Percentiles rank a stretch among this genome's conserved stretches.
These are phyloP conservation scores for Acyrthosiphon pisum DNA, from an alignment of 1,140 invertebrate species.

Conservation along the genomic window DNA sequence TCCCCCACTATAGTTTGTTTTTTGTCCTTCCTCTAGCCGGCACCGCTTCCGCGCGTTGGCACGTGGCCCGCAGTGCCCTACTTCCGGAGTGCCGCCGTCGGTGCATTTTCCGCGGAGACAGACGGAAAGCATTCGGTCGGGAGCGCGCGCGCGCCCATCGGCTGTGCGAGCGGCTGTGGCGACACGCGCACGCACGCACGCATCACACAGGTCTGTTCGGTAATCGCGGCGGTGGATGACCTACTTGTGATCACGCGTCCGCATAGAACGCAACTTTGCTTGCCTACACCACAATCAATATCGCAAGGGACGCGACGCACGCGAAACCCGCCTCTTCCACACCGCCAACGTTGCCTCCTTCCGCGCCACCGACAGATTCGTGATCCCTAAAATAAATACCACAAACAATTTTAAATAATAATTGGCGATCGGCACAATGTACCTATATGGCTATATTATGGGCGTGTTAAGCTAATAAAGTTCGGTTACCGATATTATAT, in stretches of 20 bases:
- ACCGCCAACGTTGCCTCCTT: background rate
- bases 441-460: background rate
- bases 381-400: background rate
- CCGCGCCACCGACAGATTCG: background rate
- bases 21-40: background rate
- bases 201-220: constrained; percentile 27
- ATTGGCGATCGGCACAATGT: background rate
- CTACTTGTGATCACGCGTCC: constrained; percentile 52
- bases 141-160: background rate
- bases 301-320: constrained; percentile 43
- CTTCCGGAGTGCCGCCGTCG: constrained; percentile 50
- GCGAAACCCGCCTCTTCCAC: background rate
- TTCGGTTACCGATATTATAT: background rate
- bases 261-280: constrained; percentile 36
- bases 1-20: background rate
- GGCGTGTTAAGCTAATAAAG: background rate
- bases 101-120: constrained; percentile 41
- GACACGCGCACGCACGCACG: constrained; percentile 32
- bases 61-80: constrained; percentile 54
- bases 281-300: constrained; percentile 56
- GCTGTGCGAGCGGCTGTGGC: background rate
- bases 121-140: background rate
- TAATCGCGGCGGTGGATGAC: constrained; percentile 34
- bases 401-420: background rate
- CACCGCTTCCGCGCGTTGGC: constrained; percentile 17